phyloP scores from a whole-genome alignment of 2,797 vertebrate genomes.

The Anguilla megastoma region DNA sequence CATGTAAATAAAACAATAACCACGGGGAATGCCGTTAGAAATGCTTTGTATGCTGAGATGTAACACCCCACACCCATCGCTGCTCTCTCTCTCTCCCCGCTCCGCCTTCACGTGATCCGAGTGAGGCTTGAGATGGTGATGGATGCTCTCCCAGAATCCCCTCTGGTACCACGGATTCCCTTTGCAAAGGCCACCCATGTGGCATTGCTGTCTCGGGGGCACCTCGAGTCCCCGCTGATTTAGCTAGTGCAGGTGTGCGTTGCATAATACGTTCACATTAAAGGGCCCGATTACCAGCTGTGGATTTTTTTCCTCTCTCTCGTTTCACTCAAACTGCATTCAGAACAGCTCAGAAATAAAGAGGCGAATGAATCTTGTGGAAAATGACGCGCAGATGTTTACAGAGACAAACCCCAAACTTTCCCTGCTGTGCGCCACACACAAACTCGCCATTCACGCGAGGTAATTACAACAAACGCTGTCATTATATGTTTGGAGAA shows the following conservation, averaged over 20 bases:
- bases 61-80: background rate
- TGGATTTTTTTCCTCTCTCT: background rate
- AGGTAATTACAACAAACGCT: slow-evolving; percentile 19
- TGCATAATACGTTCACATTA: background rate
- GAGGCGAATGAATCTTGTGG: background rate
- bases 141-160: slow-evolving; percentile 1
- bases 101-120: background rate
- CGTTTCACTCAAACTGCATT: background rate
- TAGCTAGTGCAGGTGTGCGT: background rate
- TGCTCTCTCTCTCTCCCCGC: background rate
- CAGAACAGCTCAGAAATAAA: background rate
- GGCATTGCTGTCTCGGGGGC: background rate
- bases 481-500: slow-evolving; percentile 19
- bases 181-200: slow-evolving; percentile 3
- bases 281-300: slow-evolving; percentile 1
- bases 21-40: too few relatives aligned
- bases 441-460: slow-evolving; percentile 11
- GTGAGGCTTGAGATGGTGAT: slow-evolving; percentile 3
- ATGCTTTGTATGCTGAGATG: background rate
- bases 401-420: slow-evolving; percentile 1
- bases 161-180: background rate
- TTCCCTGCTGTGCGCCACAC: slow-evolving; percentile 12
- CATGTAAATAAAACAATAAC: background rate
- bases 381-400: slow-evolving; percentile 15
- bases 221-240: background rate